Evolutionary conservation across 2,113 vertebrate genomes (phyloP), one percentile per base, ranked within the genome.

Genomic region (Neodon shergylaensis): DNA sequence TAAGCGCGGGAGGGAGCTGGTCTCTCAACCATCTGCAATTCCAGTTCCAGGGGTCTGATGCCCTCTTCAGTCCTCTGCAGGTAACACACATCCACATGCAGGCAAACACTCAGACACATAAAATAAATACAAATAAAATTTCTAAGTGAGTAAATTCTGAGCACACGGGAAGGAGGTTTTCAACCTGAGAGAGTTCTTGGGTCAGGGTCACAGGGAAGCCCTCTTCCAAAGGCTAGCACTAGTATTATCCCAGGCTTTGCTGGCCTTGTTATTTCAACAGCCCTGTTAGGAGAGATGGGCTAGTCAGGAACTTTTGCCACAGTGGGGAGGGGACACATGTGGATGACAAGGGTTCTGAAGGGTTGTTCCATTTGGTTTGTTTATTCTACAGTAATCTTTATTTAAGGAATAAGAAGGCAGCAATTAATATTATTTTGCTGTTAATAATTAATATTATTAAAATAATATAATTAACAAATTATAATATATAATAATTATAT

Each of bases 121-220:
- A 39, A 76, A 82, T 16, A 88, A 54, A 76, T 26, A 33, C 7
- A 63, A 7, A 95, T 66, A 66, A 17, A 42, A 42, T 5, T 47
- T 42, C 6, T 81, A 70, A 19, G 84, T 42, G 58, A 63, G 14
- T 91, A 90, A 33, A 33, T 94, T 96, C 87, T 92, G 68, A 68
- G 91, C 94, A 42, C 54, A 68, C n/a, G 47, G 97, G 92, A 87
- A 24, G 72, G 95, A 96, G 73, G 78, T 97, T 96, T 95, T 96
- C 79, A 70, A 94, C 76, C 85, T 83, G 76, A 94, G 94, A 83
- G 44, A 44, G 28, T 92, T 97, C 97, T 96, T 52, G 31, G 95
- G 42, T 88, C 83, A 10, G 42, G 24, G 49, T 11, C 66, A 9
- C 21, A 7, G 4, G 72, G 91, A 94, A 97, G 88, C 91, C 94